Percentiles rank a stretch among this genome's conserved stretches.
These are phyloP conservation scores for Genyomyrus donnyi DNA, from an alignment of 2,113 vertebrate genomes.

Conservation along the genomic window DNA sequence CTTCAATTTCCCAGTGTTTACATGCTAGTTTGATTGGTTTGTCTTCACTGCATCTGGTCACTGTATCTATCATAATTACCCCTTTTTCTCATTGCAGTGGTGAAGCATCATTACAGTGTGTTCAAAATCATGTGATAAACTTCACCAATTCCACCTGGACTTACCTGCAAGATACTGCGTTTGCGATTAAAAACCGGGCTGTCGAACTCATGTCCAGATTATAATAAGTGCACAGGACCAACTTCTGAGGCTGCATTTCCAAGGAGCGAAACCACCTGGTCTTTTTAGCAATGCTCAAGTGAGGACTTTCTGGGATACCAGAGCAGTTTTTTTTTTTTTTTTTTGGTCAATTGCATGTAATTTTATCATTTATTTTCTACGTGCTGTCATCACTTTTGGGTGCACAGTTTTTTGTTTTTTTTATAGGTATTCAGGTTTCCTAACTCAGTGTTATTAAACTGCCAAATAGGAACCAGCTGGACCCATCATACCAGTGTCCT, in stretches of 20 bases:
- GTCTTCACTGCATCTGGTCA: not conserved
- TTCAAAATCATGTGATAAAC: conserved; percentile 66
- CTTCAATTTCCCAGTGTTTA: not conserved
- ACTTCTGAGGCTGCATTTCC: conserved; percentile 17
- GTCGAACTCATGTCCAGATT: conserved; percentile 67
- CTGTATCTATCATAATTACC: not conserved
- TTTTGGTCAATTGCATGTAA: conserved; percentile 34
- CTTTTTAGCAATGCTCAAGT: conserved; percentile 28
- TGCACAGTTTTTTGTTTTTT: conserved; percentile 18
- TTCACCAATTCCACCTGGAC: conserved; percentile 75
- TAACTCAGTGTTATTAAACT: conserved; percentile 38
- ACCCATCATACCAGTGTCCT: not conserved
- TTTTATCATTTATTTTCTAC: conserved; percentile 44
- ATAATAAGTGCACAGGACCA: conserved; percentile 40
- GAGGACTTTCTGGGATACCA: conserved; percentile 29
- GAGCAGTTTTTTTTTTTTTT: conserved; percentile 27
- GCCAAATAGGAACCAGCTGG: conserved; percentile 10
- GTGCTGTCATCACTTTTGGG: conserved; percentile 41
- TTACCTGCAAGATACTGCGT: conserved; percentile 69
- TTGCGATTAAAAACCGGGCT: conserved; percentile 76
- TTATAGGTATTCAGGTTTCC: conserved; percentile 34
- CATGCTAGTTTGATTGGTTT: not conserved
- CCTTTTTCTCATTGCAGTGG: conserved; percentile 56
- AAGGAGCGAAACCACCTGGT: conserved; percentile 5
- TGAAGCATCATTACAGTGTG: conserved; percentile 68